These are phyloP conservation scores for Heteromormyrus szaboi DNA, from an alignment of 2,797 vertebrate species.

Conservation along the genomic window DNA sequence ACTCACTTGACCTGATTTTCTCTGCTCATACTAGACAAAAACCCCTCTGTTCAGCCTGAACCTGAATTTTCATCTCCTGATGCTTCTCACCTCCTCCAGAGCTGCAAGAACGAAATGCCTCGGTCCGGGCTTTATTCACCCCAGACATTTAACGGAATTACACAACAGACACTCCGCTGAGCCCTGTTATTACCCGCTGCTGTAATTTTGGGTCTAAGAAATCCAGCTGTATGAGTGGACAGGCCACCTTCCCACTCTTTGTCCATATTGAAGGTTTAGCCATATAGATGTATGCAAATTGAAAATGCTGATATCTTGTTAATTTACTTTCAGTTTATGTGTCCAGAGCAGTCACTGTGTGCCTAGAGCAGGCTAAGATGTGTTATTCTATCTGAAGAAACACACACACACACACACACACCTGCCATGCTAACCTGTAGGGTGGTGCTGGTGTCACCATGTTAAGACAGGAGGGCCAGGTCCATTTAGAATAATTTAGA, in stretches of 20 bases:
- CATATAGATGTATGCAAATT: neutral
- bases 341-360: neutral
- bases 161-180: neutral
- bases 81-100: neutral
- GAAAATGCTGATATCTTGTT: neutral
- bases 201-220: neutral
- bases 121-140: neutral
- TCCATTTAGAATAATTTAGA: neutral
- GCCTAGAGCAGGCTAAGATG: neutral
- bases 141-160: neutral
- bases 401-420: neutral
- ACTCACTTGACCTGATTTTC: neutral
- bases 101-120: neutral
- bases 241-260: neutral
- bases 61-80: neutral
- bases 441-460: neutral
- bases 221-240: neutral
- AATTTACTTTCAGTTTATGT: neutral
- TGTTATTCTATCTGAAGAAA: neutral
- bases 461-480: neutral
- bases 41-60: neutral
- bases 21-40: neutral
- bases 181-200: neutral
- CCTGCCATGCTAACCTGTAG: neutral
- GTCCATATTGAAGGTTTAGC: neutral